A percentile compares a stretch with the other conserved stretches of the same genome.
phyloP scores from a whole-genome alignment of 2,797 vertebrate genomes.

The Melanotaenia boesemani region DNA sequence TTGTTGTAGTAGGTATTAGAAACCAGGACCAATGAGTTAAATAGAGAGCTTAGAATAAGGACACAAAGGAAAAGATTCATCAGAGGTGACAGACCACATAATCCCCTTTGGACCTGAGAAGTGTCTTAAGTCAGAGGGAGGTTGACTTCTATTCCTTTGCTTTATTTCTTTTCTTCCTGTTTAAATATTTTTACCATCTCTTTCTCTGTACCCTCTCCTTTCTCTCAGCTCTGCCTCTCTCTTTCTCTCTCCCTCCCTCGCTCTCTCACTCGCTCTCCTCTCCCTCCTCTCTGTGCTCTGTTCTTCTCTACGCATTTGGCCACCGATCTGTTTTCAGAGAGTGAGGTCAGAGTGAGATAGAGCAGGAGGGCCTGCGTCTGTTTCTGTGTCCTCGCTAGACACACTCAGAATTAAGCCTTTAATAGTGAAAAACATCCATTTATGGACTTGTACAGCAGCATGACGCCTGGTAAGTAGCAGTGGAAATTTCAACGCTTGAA shows the following conservation, averaged over 20 bases:
- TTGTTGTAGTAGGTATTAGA: background rate
- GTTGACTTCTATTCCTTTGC: slow-evolving; percentile 27
- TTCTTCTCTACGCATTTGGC: slow-evolving; percentile 70
- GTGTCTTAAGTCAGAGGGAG: slow-evolving; percentile 36
- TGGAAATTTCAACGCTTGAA: slow-evolving; percentile 69
- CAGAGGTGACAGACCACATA: slow-evolving; percentile 12
- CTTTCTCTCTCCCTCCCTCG: slow-evolving; percentile 8
- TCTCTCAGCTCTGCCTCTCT: slow-evolving; percentile 19
- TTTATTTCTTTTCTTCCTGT: slow-evolving; percentile 38
- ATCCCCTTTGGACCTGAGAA: slow-evolving; percentile 11
- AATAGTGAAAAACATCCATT: slow-evolving; percentile 78
- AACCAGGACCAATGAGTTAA: background rate
- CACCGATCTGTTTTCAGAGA: slow-evolving; percentile 73
- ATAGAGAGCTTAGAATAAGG: slow-evolving; percentile 12
- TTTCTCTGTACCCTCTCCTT: slow-evolving; percentile 29
- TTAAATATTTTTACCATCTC: slow-evolving; percentile 10
- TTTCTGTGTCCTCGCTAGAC: slow-evolving; percentile 74
- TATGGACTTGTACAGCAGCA: slow-evolving; percentile 74
- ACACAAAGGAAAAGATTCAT: slow-evolving; percentile 23
- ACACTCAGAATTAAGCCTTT: slow-evolving; percentile 77
- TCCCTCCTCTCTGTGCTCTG: slow-evolving; percentile 33
- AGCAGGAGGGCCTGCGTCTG: slow-evolving; percentile 74
- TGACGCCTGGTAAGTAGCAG: slow-evolving; percentile 72
- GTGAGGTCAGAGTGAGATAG: slow-evolving; percentile 81
- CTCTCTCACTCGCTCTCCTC: slow-evolving; percentile 19